These are phyloP conservation scores for Pangasius djambal DNA, from an alignment of 2,797 vertebrate species.

Conservation along the genomic window DNA sequence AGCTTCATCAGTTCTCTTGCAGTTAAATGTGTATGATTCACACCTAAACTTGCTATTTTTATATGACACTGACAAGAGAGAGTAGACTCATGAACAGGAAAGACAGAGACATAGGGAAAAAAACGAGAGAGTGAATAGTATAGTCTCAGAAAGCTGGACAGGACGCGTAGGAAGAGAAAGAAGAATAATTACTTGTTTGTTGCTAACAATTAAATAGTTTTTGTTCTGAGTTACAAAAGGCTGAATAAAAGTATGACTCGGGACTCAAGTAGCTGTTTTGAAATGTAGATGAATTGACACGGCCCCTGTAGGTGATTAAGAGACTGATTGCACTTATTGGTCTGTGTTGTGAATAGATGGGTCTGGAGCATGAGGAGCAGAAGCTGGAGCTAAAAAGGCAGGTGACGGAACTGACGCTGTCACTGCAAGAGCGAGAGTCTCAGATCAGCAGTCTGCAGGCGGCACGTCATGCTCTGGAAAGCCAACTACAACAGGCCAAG, in stretches of 20 bases:
- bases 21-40: neutral
- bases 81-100: neutral
- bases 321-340: neutral
- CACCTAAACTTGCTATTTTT: neutral
- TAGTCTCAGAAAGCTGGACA: neutral
- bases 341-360: conserved; percentile 75
- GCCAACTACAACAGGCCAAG: conserved; percentile 91
- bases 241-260: neutral
- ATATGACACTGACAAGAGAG: neutral
- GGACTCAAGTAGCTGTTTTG: neutral
- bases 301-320: neutral
- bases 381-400: conserved; percentile 94
- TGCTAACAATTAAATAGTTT: neutral
- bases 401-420: conserved; percentile 90
- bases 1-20: neutral
- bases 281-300: neutral
- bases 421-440: conserved; percentile 91
- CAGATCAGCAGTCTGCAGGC: conserved; percentile 91
- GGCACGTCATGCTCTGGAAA: conserved; percentile 86
- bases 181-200: conserved; percentile 28
- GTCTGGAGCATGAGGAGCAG: conserved; percentile 92
- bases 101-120: neutral
- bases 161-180: conserved; percentile 19
- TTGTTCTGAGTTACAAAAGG: conserved; percentile 33
- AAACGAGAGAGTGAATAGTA: neutral